These are phyloP conservation scores for Acanthurus tractus DNA, from an alignment of 2,797 vertebrate genomes.

Conservation along the genomic window DNA sequence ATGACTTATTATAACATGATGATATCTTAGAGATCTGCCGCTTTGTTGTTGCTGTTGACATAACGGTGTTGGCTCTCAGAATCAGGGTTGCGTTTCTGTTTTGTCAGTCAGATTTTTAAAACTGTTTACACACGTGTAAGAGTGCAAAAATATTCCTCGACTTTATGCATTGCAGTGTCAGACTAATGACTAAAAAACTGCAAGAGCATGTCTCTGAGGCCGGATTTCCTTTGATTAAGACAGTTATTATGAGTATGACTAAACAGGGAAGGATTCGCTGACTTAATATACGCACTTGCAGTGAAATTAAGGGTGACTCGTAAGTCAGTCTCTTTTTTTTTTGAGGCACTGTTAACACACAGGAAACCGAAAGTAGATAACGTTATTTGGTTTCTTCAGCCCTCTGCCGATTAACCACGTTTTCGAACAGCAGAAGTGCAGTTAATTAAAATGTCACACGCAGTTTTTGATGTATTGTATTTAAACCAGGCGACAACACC, in stretches of 20 bases:
- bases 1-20: neutral
- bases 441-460: neutral
- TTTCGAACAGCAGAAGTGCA: slow-evolving; percentile 11
- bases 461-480: neutral
- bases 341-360: slow-evolving; percentile 52
- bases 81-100: neutral
- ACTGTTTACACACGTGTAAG: slow-evolving; percentile 40
- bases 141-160: slow-evolving; percentile 13
- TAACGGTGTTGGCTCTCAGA: neutral
- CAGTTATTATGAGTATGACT: slow-evolving; percentile 41
- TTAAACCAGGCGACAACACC: neutral
- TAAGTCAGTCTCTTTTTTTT: slow-evolving; percentile 26
- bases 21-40: neutral
- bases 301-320: slow-evolving; percentile 22
- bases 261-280: slow-evolving; percentile 29
- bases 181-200: slow-evolving; percentile 1
- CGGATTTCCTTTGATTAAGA: slow-evolving; percentile 34
- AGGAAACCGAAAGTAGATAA: slow-evolving; percentile 59
- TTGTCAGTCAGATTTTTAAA: neutral
- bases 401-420: slow-evolving; percentile 3
- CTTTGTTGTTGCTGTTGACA: slow-evolving; percentile 17
- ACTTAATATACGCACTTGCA: slow-evolving; percentile 18
- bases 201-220: slow-evolving; percentile 13
- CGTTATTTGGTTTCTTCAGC: slow-evolving; percentile 40
- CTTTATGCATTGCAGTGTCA: slow-evolving; percentile 33